These are phyloP conservation scores for Pipa parva DNA, from an alignment of 2,113 vertebrate genomes.

Conservation along the genomic window DNA sequence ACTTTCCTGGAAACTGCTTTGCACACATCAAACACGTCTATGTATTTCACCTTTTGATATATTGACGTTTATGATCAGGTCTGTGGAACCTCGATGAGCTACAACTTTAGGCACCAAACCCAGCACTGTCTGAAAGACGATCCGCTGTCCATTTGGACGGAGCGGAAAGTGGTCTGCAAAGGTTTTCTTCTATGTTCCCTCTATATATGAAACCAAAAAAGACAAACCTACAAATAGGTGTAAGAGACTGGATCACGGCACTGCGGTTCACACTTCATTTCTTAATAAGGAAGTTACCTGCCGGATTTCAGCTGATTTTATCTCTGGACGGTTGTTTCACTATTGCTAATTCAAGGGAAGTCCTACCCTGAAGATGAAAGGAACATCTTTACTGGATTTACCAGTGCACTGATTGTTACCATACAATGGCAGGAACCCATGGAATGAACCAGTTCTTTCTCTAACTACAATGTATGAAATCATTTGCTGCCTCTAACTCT, in stretches of 20 bases:
- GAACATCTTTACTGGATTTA: constrained; percentile 38
- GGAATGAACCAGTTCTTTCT: constrained; percentile 10
- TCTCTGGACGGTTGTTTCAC: constrained; percentile 45
- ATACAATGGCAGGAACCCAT: constrained; percentile 54
- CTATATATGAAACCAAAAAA: constrained; percentile 71
- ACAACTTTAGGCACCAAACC: constrained; percentile 6
- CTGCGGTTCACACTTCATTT: constrained; percentile 66
- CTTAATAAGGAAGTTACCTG: constrained; percentile 51
- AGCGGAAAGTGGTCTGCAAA: constrained; percentile 41
- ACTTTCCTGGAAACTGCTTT: too few relatives aligned
- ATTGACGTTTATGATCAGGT: constrained; percentile 21
- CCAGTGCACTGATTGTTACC: constrained; percentile 10
- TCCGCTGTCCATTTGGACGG: constrained; percentile 44
- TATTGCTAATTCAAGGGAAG: constrained; percentile 41
- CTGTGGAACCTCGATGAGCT: not conserved
- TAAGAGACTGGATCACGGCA: constrained; percentile 72
- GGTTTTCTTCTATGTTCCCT: constrained; percentile 48
- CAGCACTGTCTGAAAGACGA: constrained; percentile 31
- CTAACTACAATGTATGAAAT: too few relatives aligned
- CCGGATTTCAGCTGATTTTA: constrained; percentile 48
- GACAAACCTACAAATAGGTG: constrained; percentile 30
- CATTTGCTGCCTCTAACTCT: constrained; percentile 49
- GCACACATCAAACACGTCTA: constrained; percentile 46
- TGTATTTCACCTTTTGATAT: not conserved
- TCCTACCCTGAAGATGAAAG: constrained; percentile 22